Conservation (phyloP, 2,888 invertebrate genomes). For the Caenorhabditis sp. region DNA sequence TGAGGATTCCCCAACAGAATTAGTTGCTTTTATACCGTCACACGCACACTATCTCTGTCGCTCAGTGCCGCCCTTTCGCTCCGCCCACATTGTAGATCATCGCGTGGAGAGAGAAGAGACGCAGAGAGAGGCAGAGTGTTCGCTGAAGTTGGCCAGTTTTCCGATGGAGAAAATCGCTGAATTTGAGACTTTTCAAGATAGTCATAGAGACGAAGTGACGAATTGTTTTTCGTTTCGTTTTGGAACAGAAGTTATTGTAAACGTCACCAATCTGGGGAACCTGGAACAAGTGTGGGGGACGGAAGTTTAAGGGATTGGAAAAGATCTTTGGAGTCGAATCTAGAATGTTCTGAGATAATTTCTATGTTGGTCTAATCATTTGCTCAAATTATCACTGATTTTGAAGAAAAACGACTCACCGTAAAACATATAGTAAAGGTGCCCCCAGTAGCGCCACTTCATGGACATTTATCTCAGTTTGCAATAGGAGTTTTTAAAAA, state of each 20-base stretch:
- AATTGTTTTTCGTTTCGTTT: constrained; percentile 22
- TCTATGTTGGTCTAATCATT: too few relatives aligned
- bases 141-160: constrained; percentile 61
- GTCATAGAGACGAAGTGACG: constrained; percentile 25
- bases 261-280: constrained; percentile 10
- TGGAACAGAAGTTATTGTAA: constrained; percentile 30
- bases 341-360: too few relatives aligned
- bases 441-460: too few relatives aligned
- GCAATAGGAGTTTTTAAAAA: too few relatives aligned
- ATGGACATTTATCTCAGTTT: too few relatives aligned
- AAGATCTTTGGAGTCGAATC: not conserved
- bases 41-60: constrained; percentile 37
- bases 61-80: constrained; percentile 61
- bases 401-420: too few relatives aligned
- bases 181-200: constrained; percentile 53
- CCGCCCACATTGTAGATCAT: constrained; percentile 51
- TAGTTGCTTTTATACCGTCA: constrained; percentile 50
- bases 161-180: constrained; percentile 55
- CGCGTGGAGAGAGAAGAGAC: constrained; percentile 33
- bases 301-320: not conserved
- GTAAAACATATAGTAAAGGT: too few relatives aligned
- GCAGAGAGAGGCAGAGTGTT: constrained; percentile 44
- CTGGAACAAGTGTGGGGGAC: not conserved
- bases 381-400: too few relatives aligned
- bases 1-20: constrained; percentile 44